A percentile compares a stretch with the other conserved stretches of the same genome.
Conservation (phyloP, 1,140 invertebrate species). For the Trichogramma pretiosum region DNA sequence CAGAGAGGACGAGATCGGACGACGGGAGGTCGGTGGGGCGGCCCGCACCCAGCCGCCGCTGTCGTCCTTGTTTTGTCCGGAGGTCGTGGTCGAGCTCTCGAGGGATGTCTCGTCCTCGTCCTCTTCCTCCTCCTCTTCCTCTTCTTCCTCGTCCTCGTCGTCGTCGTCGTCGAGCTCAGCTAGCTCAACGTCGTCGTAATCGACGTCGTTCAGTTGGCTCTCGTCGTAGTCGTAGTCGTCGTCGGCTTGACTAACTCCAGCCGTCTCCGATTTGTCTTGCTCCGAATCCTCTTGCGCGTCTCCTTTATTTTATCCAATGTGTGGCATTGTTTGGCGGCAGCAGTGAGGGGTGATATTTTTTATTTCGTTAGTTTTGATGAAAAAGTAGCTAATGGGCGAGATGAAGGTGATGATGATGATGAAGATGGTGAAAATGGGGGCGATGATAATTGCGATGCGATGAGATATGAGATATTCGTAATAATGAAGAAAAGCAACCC, state of each 20-base stretch:
- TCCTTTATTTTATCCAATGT: too few species aligned
- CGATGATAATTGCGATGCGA: too few species aligned
- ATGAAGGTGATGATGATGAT: too few species aligned
- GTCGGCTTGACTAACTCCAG: constrained; percentile 1
- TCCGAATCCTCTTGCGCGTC: constrained; percentile 7
- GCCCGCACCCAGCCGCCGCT: constrained; percentile 22
- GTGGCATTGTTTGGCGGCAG: neutral
- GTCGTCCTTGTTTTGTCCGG: constrained; percentile 23
- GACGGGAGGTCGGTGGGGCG: constrained; percentile 13
- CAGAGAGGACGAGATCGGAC: constrained; percentile 14
- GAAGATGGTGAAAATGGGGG: too few species aligned
- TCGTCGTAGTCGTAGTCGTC: constrained; percentile 18
- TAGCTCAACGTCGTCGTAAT: constrained; percentile 21
- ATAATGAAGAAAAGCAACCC: too few species aligned
- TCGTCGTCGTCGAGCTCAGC: constrained; percentile 24
- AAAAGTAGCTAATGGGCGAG: too few species aligned
- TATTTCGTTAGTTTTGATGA: neutral
- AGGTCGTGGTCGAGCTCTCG: constrained; percentile 30
- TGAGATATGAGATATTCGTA: too few species aligned
- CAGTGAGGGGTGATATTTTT: neutral
- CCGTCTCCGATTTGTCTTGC: constrained; percentile 3
- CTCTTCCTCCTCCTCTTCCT: constrained; percentile 21
- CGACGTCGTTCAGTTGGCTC: too few species aligned
- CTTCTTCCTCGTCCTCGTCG: constrained; percentile 17
- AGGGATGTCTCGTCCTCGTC: constrained; percentile 29